A percentile compares a stretch with the other conserved stretches of the same genome.
Evolutionary conservation across 2,888 invertebrate genomes (phyloP).

Genomic region (Hofmannophila pseudospretella): DNA sequence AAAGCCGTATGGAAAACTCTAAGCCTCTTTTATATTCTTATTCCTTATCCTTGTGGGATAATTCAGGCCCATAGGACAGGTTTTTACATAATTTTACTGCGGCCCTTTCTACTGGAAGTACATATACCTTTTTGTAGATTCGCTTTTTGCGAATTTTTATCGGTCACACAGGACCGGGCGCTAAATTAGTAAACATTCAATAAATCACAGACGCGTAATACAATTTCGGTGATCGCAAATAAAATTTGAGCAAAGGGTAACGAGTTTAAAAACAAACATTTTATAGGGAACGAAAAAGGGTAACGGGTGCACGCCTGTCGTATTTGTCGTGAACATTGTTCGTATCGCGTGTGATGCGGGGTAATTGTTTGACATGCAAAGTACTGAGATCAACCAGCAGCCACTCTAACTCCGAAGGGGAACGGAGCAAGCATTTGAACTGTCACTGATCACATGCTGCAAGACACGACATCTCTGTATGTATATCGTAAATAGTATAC

Average conservation of each 20-base stretch:
- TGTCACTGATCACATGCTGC: conserved; percentile 29
- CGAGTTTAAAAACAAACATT: conserved; percentile 69
- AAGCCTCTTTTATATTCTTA: conserved; percentile 74
- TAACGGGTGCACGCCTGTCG: conserved; percentile 51
- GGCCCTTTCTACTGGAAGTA: conserved; percentile 53
- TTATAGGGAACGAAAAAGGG: conserved; percentile 57
- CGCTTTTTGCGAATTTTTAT: conserved; percentile 47
- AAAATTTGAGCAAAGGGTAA: conserved; percentile 59
- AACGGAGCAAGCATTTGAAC: conserved; percentile 44
- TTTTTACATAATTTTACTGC: conserved; percentile 72
- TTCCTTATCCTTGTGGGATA: conserved; percentile 73
- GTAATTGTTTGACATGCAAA: conserved; percentile 71
- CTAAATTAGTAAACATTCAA: conserved; percentile 63
- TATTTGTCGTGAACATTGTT: conserved; percentile 58
- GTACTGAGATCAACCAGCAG: conserved; percentile 56
- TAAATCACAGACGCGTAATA: conserved; percentile 58
- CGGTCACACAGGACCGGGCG: conserved; percentile 42
- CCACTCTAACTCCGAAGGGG: conserved; percentile 27
- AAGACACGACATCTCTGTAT: conserved; percentile 7
- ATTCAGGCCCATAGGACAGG: conserved; percentile 71
- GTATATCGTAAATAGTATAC: background rate
- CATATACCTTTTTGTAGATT: conserved; percentile 34
- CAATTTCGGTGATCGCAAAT: conserved; percentile 61
- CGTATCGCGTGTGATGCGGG: conserved; percentile 30
- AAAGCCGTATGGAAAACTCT: conserved; percentile 69